Conservation (phyloP, 53 echinoderm and acorn worm genomes). For the Stichopus horrens region DNA sequence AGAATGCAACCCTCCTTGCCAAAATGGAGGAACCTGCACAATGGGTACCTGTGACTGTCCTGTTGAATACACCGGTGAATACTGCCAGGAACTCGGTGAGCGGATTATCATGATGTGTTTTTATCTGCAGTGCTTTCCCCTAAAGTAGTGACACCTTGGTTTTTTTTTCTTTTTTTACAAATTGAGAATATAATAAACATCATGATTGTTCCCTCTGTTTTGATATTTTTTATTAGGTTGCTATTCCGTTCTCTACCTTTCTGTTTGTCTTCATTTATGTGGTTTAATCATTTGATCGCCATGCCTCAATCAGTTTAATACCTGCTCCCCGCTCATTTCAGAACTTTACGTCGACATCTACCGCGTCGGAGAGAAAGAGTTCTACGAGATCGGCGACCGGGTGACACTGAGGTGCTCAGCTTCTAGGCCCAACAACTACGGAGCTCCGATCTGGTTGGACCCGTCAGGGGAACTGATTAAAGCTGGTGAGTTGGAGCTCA, state of each 20-base stretch:
- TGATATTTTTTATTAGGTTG: too few species aligned
- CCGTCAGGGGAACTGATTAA: slow-evolving; percentile 13
- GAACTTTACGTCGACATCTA: slow-evolving; percentile 15
- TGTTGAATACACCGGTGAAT: slow-evolving; percentile 55
- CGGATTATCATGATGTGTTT: not conserved
- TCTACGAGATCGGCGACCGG: slow-evolving; percentile 66
- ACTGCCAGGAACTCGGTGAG: slow-evolving; percentile 69
- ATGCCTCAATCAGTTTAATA: too few species aligned
- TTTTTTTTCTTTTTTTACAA: too few species aligned
- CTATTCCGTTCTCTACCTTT: too few species aligned
- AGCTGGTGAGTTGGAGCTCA: slow-evolving; percentile 5
- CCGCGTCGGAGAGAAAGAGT: slow-evolving; percentile 46
- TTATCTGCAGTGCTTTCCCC: too few species aligned
- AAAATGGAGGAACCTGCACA: slow-evolving; percentile 78
- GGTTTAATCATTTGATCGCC: too few species aligned
- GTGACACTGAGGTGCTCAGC: slow-evolving; percentile 65
- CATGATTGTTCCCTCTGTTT: too few species aligned
- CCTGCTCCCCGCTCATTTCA: not conserved
- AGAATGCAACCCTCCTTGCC: slow-evolving; percentile 65
- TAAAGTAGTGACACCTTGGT: too few species aligned
- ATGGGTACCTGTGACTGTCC: slow-evolving; percentile 66
- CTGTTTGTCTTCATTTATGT: too few species aligned
- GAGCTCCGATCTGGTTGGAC: slow-evolving; percentile 77
- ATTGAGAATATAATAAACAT: too few species aligned
- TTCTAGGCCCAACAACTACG: slow-evolving; percentile 62